Evolutionary conservation across 2,888 invertebrate species (phyloP).

Genomic region (Leptarthrus brevirostris): DNA sequence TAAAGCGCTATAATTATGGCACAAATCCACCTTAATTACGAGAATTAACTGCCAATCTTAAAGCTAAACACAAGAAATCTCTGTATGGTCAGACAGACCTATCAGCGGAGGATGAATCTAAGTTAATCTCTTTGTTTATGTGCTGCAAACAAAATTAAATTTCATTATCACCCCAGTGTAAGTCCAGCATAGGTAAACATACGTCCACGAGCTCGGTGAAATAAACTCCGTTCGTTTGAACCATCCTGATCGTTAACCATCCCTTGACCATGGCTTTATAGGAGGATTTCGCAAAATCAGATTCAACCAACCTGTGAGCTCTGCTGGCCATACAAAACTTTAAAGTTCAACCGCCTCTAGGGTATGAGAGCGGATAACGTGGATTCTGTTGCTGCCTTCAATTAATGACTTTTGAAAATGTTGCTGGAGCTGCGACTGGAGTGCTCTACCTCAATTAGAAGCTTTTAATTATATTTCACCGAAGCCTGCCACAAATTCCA

Average conservation of each 20-base stretch:
- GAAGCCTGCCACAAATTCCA: constrained; percentile 21
- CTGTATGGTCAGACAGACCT: background rate
- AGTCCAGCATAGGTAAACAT: background rate
- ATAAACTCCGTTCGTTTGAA: no score
- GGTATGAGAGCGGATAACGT: no score
- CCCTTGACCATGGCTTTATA: background rate
- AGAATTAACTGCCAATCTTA: background rate
- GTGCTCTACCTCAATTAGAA: constrained; percentile 9
- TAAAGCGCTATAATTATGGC: background rate
- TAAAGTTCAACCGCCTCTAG: background rate
- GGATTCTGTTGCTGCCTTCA: background rate
- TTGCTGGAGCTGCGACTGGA: background rate
- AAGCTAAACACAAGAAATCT: background rate
- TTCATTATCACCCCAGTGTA: background rate
- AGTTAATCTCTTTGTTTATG: background rate
- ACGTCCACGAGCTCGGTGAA: background rate
- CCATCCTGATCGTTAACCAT: background rate
- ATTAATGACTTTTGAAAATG: background rate
- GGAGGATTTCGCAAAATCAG: background rate
- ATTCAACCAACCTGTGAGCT: background rate
- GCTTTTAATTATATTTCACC: constrained; percentile 17
- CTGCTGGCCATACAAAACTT: background rate
- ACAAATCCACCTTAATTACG: background rate
- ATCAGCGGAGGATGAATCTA: background rate
- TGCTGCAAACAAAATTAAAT: background rate